Evolutionary conservation across 2,113 vertebrate genomes (phyloP).

Genomic region (Agelaius tricolor): DNA sequence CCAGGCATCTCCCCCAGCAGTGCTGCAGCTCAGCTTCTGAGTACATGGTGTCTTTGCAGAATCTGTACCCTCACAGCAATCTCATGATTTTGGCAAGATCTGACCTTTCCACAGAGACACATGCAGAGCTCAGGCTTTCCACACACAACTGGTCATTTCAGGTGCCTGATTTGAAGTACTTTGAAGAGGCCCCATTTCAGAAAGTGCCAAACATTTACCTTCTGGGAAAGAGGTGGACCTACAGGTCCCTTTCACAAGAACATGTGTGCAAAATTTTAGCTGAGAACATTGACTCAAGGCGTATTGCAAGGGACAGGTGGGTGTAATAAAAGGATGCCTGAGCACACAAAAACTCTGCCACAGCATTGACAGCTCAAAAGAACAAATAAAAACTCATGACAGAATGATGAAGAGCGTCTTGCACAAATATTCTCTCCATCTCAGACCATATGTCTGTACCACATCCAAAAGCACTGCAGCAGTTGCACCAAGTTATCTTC

Average conservation of each 20-base stretch:
- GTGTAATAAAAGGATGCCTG: background rate
- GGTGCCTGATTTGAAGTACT: background rate
- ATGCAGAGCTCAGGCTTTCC: background rate
- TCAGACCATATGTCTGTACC: background rate
- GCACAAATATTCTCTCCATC: background rate
- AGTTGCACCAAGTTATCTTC: background rate
- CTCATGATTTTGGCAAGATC: background rate
- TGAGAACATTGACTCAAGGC: background rate
- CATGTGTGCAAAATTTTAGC: background rate
- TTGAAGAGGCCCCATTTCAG: background rate
- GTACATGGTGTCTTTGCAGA: background rate
- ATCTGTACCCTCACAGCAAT: background rate
- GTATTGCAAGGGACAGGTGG: background rate
- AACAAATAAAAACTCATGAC: background rate
- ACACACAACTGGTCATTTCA: background rate
- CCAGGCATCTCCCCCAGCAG: background rate
- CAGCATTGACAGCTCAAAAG: background rate
- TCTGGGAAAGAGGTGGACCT: background rate
- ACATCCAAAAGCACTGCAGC: background rate
- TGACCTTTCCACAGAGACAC: accelerated
- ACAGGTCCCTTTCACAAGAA: background rate
- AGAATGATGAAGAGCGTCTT: background rate
- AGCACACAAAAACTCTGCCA: background rate
- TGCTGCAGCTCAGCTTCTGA: background rate
- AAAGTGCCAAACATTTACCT: background rate